phyloP scores from a whole-genome alignment of 1,140 invertebrate species.

The Hylaeus volcanicus region DNA sequence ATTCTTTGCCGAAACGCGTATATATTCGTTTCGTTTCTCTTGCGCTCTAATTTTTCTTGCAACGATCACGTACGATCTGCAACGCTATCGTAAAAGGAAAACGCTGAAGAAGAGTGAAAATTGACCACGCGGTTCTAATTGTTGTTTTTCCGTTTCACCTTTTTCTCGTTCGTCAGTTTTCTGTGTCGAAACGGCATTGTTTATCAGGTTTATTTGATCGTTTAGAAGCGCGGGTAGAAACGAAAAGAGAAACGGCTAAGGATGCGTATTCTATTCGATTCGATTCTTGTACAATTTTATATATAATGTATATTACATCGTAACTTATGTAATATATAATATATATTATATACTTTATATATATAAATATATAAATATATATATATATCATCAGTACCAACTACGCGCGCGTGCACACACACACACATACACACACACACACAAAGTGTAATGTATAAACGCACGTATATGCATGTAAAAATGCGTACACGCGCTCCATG shows the following conservation, averaged over 20 bases:
- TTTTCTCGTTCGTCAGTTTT: background rate
- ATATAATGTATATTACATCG: conserved; percentile 38
- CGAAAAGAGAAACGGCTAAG: conserved; percentile 53
- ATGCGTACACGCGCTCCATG: conserved; percentile 64
- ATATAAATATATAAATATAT: background rate
- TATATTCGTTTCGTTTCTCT: conserved; percentile 59
- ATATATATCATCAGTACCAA: conserved; percentile 14
- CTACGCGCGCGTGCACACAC: background rate
- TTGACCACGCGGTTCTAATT: background rate
- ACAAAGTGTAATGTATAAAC: conserved; percentile 20
- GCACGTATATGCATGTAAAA: conserved; percentile 68
- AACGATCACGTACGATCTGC: background rate
- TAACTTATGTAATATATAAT: conserved; percentile 49
- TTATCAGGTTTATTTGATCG: background rate
- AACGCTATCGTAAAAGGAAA: background rate
- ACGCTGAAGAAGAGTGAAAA: background rate
- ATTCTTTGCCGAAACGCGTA: conserved; percentile 52
- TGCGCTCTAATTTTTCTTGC: conserved; percentile 10
- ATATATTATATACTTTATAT: conserved; percentile 28
- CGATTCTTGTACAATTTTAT: conserved; percentile 69
- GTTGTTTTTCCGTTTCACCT: background rate
- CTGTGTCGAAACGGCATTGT: background rate
- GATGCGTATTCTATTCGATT: conserved; percentile 65
- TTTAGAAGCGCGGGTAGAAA: conserved; percentile 41
- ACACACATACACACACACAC: no score